phyloP scores from a whole-genome alignment of 2,113 vertebrate species.

The Lasiurus borealis region DNA sequence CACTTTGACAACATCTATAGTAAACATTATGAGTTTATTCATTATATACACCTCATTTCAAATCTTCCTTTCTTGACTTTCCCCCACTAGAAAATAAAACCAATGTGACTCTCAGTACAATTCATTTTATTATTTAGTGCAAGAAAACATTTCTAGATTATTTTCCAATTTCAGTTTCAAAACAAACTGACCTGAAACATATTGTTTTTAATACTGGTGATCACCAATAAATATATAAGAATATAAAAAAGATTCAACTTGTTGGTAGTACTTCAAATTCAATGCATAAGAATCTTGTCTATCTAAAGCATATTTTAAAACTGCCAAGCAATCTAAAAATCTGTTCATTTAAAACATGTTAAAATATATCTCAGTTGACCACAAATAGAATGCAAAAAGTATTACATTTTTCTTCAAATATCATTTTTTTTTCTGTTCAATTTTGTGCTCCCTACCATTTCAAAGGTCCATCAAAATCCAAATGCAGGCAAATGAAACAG shows the following conservation, averaged over 20 bases:
- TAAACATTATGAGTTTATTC: background rate
- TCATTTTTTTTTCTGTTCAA: background rate
- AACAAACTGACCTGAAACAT: conserved; percentile 62
- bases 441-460: background rate
- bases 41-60: background rate
- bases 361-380: conserved; percentile 14
- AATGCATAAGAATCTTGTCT: background rate
- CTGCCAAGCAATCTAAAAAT: conserved; percentile 2
- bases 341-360: background rate
- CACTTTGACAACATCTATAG: background rate
- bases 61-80: background rate
- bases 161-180: conserved; percentile 62
- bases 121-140: conserved; percentile 73
- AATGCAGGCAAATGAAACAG: background rate
- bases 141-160: conserved; percentile 69
- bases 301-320: conserved; percentile 13
- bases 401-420: conserved; percentile 35
- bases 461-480: conserved; percentile 41
- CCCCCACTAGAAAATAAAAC: conserved; percentile 38
- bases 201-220: background rate
- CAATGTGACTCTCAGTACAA: conserved; percentile 20
- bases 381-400: conserved; percentile 5
- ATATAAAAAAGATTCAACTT: conserved; percentile 45
- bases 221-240: background rate
- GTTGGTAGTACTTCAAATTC: background rate